phyloP scores from a whole-genome alignment of 2,888 invertebrate species.

The Artemia sp. region DNA sequence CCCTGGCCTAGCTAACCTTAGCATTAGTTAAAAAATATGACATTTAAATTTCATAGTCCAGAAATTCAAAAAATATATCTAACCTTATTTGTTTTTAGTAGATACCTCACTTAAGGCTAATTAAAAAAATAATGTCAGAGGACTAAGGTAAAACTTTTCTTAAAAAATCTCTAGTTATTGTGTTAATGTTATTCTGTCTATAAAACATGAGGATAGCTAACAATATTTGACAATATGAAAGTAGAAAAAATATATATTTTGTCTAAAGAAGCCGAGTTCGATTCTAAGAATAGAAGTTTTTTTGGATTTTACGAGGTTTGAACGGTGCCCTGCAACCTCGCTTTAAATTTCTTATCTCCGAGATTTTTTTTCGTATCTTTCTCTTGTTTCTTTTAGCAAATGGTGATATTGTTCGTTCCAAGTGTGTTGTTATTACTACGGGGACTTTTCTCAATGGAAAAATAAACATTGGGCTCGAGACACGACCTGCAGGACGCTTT shows the following conservation, averaged over 20 bases:
- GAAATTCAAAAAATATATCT: too few relatives aligned
- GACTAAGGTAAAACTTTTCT: too few relatives aligned
- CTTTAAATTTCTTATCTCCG: constrained; percentile 10
- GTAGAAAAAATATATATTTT: background rate
- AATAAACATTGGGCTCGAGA: constrained; percentile 61
- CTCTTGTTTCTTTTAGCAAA: constrained; percentile 34
- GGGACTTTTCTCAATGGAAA: constrained; percentile 72
- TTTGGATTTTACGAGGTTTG: background rate
- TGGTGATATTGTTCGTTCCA: constrained; percentile 42
- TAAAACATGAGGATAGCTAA: too few relatives aligned
- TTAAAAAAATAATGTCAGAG: too few relatives aligned
- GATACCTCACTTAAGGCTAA: too few relatives aligned
- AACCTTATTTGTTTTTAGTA: too few relatives aligned
- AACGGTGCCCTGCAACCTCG: background rate
- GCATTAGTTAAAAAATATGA: too few relatives aligned
- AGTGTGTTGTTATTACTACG: constrained; percentile 60
- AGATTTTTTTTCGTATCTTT: background rate
- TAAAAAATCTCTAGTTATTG: too few relatives aligned
- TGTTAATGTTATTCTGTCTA: too few relatives aligned
- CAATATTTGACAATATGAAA: too few relatives aligned
- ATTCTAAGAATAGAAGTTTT: constrained; percentile 7
- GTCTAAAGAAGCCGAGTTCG: background rate
- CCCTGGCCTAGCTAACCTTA: too few relatives aligned
- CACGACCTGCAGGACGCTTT: constrained; percentile 58
- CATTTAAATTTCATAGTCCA: too few relatives aligned